Conservation (phyloP, 2,113 vertebrate species). For the Chaetura pelagica region DNA sequence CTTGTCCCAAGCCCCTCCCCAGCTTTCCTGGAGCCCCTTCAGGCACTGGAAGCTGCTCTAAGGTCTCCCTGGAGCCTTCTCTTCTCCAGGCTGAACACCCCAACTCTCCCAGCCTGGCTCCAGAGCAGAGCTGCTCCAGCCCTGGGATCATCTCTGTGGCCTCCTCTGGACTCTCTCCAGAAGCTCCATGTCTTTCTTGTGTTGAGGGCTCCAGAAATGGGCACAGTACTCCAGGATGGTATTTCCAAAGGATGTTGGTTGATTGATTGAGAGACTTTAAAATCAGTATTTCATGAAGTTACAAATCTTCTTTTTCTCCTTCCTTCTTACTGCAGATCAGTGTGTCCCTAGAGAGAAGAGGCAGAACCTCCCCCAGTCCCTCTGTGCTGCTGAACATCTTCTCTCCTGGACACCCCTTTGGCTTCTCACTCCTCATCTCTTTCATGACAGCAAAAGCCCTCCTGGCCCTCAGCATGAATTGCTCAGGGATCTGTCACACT, state of each 20-base stretch:
- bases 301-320: not conserved
- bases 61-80: no score
- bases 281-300: not conserved
- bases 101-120: no score
- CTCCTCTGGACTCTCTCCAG: no score
- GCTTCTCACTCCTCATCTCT: not conserved
- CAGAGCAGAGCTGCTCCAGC: no score
- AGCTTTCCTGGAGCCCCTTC: no score
- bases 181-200: no score
- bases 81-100: no score
- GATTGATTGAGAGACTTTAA: not conserved
- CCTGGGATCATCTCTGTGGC: no score
- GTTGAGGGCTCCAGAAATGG: no score
- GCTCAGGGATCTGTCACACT: not conserved
- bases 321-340: not conserved
- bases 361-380: not conserved
- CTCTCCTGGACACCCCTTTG: not conserved
- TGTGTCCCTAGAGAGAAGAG: not conserved
- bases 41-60: no score
- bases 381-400: fast-evolving
- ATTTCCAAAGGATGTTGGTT: not conserved
- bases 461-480: fast-evolving
- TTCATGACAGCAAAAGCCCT: fast-evolving
- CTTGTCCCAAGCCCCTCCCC: no score
- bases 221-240: no score